Conservation (phyloP, 1,140 invertebrate genomes). For the Parapsyche elsis region DNA sequence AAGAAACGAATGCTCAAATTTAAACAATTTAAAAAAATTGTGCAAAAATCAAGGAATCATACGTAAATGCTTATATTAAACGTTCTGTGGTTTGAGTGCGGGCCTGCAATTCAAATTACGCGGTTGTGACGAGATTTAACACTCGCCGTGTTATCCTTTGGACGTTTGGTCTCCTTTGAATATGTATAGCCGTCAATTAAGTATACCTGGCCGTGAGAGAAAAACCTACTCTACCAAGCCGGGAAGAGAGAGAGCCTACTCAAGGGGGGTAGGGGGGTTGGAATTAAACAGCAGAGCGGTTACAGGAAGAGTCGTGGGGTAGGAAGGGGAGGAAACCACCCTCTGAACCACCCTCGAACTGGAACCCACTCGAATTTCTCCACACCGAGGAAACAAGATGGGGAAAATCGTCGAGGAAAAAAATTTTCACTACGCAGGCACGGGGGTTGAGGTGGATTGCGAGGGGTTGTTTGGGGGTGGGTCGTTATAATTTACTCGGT, state of each 20-base stretch:
- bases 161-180: neutral
- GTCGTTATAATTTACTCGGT: constrained; percentile 18
- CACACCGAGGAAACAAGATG: neutral
- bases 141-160: too few relatives aligned
- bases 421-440: neutral
- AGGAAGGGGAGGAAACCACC: neutral
- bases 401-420: constrained; percentile 27
- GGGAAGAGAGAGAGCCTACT: neutral
- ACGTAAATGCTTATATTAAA: too few relatives aligned
- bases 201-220: constrained; percentile 25
- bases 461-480: neutral
- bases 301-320: neutral
- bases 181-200: constrained; percentile 35
- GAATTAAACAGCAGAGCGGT: constrained; percentile 40
- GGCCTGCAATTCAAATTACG: too few relatives aligned
- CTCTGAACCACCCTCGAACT: neutral
- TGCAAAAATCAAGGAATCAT: too few relatives aligned
- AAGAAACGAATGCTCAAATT: too few relatives aligned
- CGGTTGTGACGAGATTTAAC: too few relatives aligned
- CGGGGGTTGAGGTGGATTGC: neutral
- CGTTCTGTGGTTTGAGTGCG: too few relatives aligned
- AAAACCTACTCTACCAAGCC: constrained; percentile 8
- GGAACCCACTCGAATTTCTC: neutral
- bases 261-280: neutral
- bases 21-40: too few relatives aligned